Conservation (phyloP, 2,113 vertebrate species). For the Malurus elegans region DNA sequence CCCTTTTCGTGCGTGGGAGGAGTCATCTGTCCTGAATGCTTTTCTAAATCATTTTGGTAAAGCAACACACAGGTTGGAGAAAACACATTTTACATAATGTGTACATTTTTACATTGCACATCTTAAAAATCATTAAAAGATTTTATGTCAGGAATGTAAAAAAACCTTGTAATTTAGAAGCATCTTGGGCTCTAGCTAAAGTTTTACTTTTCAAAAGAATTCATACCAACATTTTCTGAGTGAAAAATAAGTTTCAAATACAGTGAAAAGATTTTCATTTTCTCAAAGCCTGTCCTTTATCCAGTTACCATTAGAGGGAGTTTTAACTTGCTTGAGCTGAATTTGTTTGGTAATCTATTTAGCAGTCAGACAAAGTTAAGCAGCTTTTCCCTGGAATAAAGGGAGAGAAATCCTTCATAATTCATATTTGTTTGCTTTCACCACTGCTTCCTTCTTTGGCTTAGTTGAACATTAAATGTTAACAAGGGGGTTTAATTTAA, state of each 20-base stretch:
- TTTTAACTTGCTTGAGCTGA: not conserved
- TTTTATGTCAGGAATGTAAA: not conserved
- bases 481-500: not conserved
- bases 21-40: not conserved
- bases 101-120: not conserved
- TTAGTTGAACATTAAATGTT: not conserved
- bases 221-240: not conserved
- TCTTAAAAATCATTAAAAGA: not conserved
- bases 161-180: not conserved
- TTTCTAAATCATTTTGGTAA: not conserved
- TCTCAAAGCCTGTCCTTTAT: not conserved
- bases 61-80: not conserved
- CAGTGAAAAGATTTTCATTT: not conserved
- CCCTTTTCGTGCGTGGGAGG: not conserved
- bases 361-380: not conserved
- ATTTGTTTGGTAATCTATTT: not conserved
- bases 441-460: not conserved
- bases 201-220: not conserved
- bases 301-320: slow-evolving; percentile 46
- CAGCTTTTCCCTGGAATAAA: not conserved
- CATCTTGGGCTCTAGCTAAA: not conserved
- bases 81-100: rapidly evolving
- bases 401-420: not conserved
- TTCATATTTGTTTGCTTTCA: not conserved
- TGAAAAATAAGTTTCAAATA: not conserved